Base-by-base conservation (phyloP, 2,113 vertebrate species). In the Catharus bicknelli region DNA sequence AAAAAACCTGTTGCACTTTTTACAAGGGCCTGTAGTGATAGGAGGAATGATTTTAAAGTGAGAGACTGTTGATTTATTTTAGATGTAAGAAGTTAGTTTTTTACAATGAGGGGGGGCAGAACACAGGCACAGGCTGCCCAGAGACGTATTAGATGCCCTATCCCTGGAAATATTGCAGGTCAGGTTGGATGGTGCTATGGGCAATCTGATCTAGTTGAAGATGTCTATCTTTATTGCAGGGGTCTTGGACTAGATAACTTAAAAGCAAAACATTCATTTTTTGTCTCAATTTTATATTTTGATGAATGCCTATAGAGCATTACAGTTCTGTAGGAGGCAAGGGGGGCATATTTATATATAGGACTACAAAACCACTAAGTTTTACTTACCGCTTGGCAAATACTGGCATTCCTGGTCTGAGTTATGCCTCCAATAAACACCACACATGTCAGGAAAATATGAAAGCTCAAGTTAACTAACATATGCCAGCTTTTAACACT, bases 401-500 rank as follows among this genome's bases (percentile, higher is more conserved):
- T 95, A 40, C 98, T 99, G 47, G 98, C 93, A 34, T 98, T 97
- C 76, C 97, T 98, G 4, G 98, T 99, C 97, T 99, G 99, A 96
- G 98, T 99, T 95, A 99, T 96, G 75, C 99, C 99, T 62, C 98
- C 99, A 47, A 99, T 97, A 83, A 99, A 99, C 85, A 99, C 98
- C 63, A 97, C 98, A 36, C 99, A 99, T 14, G 99, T 99, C 96
- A 99, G 98, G 88, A 99, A 98, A 86, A 99, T 96, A 97, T 99
- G 99, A 92, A 99, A 98, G 92, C 98, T 98, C 88, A 99, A 97
- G 97, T 99, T 99, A 91, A 99, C 97, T 74, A 99, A 95, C 99
- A 99, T 99, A 96, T 99, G 99, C 99, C 99, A 99, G 88, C 97
- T 98, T 97, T 99, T 99, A 59, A 98, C 97, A 93, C 99, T 99